A percentile compares a stretch with the other conserved stretches of the same genome.
phyloP scores from a whole-genome alignment of 2,113 vertebrate species.

The Zeus faber region DNA sequence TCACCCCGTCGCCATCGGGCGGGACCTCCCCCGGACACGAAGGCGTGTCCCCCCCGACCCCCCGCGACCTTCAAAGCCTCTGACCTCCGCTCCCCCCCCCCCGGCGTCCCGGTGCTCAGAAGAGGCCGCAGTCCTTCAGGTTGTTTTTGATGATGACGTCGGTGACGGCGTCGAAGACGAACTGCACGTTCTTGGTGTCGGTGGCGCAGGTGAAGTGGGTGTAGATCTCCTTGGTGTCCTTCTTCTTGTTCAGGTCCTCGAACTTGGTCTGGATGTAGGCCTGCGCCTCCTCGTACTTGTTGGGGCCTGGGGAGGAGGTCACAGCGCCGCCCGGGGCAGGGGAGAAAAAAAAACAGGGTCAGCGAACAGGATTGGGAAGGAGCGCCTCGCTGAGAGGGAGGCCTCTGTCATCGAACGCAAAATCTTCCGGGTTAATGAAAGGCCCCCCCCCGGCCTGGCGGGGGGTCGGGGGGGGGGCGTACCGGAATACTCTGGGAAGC shows the following conservation, averaged over 20 bases:
- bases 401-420: neutral
- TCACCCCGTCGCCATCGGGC: too few relatives aligned
- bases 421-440: too few relatives aligned
- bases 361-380: too few relatives aligned
- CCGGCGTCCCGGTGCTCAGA: too few relatives aligned
- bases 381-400: neutral
- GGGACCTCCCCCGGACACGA: too few relatives aligned
- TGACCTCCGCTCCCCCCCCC: too few relatives aligned
- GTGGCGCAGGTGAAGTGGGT: constrained; percentile 98
- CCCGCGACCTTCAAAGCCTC: too few relatives aligned
- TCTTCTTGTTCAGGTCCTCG: constrained; percentile 97
- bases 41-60: too few relatives aligned
- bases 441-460: neutral
- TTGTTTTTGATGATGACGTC: constrained; percentile 99
- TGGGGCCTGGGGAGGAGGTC: constrained; percentile 77
- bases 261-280: constrained; percentile 97
- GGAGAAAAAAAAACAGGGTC: too few relatives aligned
- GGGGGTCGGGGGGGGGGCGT: constrained; percentile 17
- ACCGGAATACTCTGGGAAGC: constrained; percentile 97
- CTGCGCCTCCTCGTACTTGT: constrained; percentile 89
- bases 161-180: constrained; percentile 94
- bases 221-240: constrained; percentile 99
- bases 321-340: too few relatives aligned
- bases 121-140: constrained; percentile 98
- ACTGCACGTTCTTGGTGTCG: constrained; percentile 99